Evolutionary conservation across 1,140 invertebrate species (phyloP), one percentile per base, ranked within the genome.

Genomic region (Homarus americanus): DNA sequence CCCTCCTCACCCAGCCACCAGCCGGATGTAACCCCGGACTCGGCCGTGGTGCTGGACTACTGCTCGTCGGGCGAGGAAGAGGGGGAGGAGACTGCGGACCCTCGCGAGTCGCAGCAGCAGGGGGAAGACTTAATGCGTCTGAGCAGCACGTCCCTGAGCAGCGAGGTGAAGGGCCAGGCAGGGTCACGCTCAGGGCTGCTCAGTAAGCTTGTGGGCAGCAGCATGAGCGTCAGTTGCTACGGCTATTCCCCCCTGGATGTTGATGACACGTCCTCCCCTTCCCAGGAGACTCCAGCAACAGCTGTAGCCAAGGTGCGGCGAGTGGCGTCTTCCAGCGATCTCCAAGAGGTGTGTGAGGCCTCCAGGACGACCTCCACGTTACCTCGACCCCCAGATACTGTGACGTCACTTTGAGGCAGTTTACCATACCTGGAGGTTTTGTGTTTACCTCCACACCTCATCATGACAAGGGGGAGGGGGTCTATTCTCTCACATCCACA

Each of bases 11-110:
- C 36, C 0, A 17, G 28, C 63, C 63, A 66, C 0, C 36, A 44
- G 49, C 53, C 38, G 10, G 86, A 88, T 34, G 53, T 80, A 73
- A 91, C 82, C 2, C 89, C 89, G 3, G 82, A 91, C 76, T 91
- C 89, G 5, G 82, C 82, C 17, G 69, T 91, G 15, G 76, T 85
- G 12, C 72, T 85, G 17, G 89, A 91, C 73, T 91, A 85, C 89
- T 85, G 53, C 73, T 53, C 82, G 3, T 66, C 86, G 10, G 63
- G 53, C 20, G 82, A 83, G 82, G 41, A 32, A 7, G 83, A 86
- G 36, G 83, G n/a, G 44, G 69, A 76, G 40, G 38, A 5, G 73
- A 80, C 49, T n/a, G 53, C n/a, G 12, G 49, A 24, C 41, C 24
- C 9, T 12, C 36, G 12, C 40, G 49, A 41, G n/a, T 28, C 34